Base-by-base conservation (phyloP, 2,797 vertebrate species). In the Taenioides sp. region DNA sequence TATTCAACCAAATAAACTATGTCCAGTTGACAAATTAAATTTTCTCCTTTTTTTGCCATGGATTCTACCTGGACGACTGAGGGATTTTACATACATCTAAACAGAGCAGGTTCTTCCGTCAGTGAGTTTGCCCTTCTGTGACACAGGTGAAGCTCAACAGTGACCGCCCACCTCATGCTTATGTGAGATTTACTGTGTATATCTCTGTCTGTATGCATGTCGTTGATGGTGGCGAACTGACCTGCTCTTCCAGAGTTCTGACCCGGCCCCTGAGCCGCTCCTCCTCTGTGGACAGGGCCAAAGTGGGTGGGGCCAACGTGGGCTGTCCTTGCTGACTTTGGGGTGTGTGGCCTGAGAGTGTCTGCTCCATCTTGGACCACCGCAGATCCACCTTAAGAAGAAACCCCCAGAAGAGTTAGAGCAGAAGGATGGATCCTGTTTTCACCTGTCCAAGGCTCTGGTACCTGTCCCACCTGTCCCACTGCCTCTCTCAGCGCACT, bases 191-290 rank as follows among this genome's bases (percentile, higher is more conserved):
- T 27, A 27, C 25, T 27, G 25, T 27, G 2, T 27, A 27, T 27
- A 27, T 27, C 25, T 16, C 11, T 40, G 2, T 43, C 2, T 14
- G 3, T 14, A 16, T 16, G 11, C 14, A 9, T 52, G 52, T 54
- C n/a, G 2, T 22, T n/a, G 7, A 20, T 20, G 20, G 50, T 54
- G 20, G 28, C 20, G 49, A 40, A 62, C 84, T 79, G 40, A 89
- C 87, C 89, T 87, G 80, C 1, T 86, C 78, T 68, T 89, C 82
- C 10, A 90, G 81, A 66, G 85, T 75, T 1, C 5, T 9, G 12
- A 59, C 57, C 25, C 1, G 25, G 11, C 7, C 25, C 34, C 67
- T 54, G 61, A 90, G 76, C 0, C 2, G 25, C 0, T 83, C 76
- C 74, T 82, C 80, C 62, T 88, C 86, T 73, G 77, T 69, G 69